phyloP scores from a whole-genome alignment of 2,888 invertebrate genomes.

The Xestia rhomboidea region DNA sequence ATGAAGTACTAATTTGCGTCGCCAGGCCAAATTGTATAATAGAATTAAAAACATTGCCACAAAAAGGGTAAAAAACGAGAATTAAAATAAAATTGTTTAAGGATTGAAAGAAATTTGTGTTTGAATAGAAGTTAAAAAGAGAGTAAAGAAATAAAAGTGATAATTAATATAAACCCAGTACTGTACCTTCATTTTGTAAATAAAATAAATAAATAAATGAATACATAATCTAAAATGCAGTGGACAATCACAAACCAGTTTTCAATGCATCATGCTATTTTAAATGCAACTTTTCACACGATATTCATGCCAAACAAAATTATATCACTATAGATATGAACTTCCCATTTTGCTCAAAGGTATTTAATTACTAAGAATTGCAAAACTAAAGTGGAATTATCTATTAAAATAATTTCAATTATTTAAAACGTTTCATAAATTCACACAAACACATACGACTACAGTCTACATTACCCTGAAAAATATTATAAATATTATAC shows the following conservation, averaged over 20 bases:
- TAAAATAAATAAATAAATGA: constrained; percentile 18
- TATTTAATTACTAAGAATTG: background rate
- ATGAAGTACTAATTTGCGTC: background rate
- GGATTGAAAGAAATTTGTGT: background rate
- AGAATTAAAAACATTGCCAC: background rate
- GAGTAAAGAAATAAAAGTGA: background rate
- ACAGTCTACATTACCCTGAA: constrained; percentile 51
- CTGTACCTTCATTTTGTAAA: constrained; percentile 46
- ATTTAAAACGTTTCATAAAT: background rate
- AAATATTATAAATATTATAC: constrained; percentile 53
- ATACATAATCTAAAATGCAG: constrained; percentile 44
- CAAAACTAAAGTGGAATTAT: constrained; percentile 13
- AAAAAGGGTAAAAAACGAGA: background rate
- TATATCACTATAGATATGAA: background rate
- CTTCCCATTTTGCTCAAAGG: background rate
- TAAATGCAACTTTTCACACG: constrained; percentile 46
- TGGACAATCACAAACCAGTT: constrained; percentile 42
- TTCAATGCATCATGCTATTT: constrained; percentile 64
- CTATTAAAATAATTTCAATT: constrained; percentile 3
- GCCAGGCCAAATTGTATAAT: background rate
- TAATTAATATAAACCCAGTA: constrained; percentile 34
- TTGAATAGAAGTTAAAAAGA: background rate
- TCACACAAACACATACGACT: constrained; percentile 52
- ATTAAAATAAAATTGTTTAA: background rate
- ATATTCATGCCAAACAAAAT: constrained; percentile 47